These are phyloP conservation scores for Ernsta delagoae DNA, from an alignment of 2,888 invertebrate genomes.

Conservation along the genomic window DNA sequence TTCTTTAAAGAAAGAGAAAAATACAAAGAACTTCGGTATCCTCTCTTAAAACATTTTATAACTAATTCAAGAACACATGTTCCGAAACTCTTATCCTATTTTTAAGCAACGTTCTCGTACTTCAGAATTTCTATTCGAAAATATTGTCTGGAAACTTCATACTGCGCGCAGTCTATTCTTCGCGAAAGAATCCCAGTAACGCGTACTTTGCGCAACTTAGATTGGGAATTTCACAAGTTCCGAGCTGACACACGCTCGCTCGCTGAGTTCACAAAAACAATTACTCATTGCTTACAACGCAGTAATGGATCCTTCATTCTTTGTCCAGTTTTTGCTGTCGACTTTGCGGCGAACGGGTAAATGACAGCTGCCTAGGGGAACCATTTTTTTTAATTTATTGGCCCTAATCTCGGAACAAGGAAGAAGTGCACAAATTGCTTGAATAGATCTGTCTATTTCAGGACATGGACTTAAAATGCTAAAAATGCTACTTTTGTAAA, in stretches of 20 bases:
- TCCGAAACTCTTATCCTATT: conserved; percentile 3
- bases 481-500: too few relatives aligned
- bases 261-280: conserved; percentile 16
- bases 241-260: conserved; percentile 14
- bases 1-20: not conserved
- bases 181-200: conserved; percentile 27
- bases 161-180: conserved; percentile 18
- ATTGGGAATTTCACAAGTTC: conserved; percentile 42
- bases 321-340: not conserved
- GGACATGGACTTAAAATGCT: too few relatives aligned
- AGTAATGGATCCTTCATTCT: conserved; percentile 3
- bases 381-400: too few relatives aligned
- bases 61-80: conserved; percentile 9
- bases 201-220: conserved; percentile 41
- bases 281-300: conserved; percentile 4
- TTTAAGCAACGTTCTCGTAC: conserved; percentile 1
- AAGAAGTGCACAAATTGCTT: too few relatives aligned
- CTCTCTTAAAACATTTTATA: conserved; percentile 6
- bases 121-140: conserved; percentile 4
- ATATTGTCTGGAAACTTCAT: conserved; percentile 17
- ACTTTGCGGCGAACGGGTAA: not conserved
- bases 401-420: too few relatives aligned
- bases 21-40: not conserved
- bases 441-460: too few relatives aligned
- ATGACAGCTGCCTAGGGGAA: too few relatives aligned